phyloP scores from a whole-genome alignment of 2,888 invertebrate species.

The Melinaea menophilus region DNA sequence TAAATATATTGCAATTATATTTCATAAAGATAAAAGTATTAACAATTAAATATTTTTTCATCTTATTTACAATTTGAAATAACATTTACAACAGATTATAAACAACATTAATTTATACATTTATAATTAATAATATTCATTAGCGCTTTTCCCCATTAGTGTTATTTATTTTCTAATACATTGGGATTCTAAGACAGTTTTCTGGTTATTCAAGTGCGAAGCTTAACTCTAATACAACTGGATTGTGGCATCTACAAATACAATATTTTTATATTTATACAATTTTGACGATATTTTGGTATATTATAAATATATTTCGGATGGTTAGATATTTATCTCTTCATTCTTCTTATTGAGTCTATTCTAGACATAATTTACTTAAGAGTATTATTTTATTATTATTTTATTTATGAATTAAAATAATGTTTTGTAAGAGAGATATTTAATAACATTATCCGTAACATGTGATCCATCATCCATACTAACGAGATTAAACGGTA shows the following conservation, averaged over 20 bases:
- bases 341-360: too few species aligned
- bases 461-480: constrained; percentile 5
- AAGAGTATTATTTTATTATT: background rate
- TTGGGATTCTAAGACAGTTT: constrained; percentile 7
- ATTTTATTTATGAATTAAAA: background rate
- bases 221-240: background rate
- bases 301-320: too few species aligned
- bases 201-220: constrained; percentile 4
- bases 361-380: background rate
- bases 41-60: background rate
- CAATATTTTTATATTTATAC: background rate
- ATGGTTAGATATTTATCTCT: too few species aligned
- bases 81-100: constrained; percentile 11
- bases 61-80: constrained; percentile 11
- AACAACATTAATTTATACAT: constrained; percentile 33
- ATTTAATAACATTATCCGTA: background rate
- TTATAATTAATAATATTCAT: constrained; percentile 58
- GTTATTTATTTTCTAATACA: constrained; percentile 20
- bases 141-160: constrained; percentile 74
- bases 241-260: background rate
- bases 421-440: background rate
- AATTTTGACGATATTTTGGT: background rate
- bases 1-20: background rate
- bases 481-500: constrained; percentile 2
- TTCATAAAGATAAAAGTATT: background rate